These are phyloP conservation scores for Lithobates sylvaticus DNA, from an alignment of 2,797 vertebrate species.

Conservation along the genomic window DNA sequence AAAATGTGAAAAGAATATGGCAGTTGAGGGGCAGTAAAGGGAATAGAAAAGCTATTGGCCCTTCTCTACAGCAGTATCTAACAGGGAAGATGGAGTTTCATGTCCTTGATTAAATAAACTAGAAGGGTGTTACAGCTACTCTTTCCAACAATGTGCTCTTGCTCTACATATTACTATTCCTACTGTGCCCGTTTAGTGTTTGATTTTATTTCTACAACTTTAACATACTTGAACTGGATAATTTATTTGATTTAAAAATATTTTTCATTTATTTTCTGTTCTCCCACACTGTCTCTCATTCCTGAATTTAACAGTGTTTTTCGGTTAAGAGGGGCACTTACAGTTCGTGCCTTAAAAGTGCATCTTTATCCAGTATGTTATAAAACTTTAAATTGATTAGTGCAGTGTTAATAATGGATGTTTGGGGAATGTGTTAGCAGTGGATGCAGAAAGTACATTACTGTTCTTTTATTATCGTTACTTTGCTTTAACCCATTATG, in stretches of 20 bases:
- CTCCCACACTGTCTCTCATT: neutral
- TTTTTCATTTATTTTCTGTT: neutral
- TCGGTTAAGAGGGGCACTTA: neutral
- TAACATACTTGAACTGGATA: neutral
- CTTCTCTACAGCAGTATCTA: too few relatives aligned
- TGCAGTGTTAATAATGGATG: slow-evolving; percentile 59
- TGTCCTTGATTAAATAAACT: too few relatives aligned
- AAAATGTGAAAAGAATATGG: too few relatives aligned
- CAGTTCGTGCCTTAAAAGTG: slow-evolving; percentile 1
- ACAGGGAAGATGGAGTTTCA: too few relatives aligned
- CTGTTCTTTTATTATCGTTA: slow-evolving; percentile 21
- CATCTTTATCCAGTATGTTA: slow-evolving; percentile 32
- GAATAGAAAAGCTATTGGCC: too few relatives aligned
- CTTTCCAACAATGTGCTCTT: too few relatives aligned
- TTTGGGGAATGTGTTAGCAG: neutral
- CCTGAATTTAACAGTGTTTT: neutral
- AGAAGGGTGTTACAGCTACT: too few relatives aligned
- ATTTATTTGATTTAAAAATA: neutral
- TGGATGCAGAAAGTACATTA: slow-evolving; percentile 37
- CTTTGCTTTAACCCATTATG: slow-evolving; percentile 47
- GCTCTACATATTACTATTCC: too few relatives aligned
- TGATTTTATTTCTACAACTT: neutral
- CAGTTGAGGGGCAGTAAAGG: too few relatives aligned
- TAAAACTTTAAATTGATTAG: slow-evolving; percentile 60
- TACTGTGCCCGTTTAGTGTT: too few relatives aligned